These are phyloP conservation scores for Ochropleura leucogaster DNA, from an alignment of 2,888 invertebrate species.

Conservation along the genomic window DNA sequence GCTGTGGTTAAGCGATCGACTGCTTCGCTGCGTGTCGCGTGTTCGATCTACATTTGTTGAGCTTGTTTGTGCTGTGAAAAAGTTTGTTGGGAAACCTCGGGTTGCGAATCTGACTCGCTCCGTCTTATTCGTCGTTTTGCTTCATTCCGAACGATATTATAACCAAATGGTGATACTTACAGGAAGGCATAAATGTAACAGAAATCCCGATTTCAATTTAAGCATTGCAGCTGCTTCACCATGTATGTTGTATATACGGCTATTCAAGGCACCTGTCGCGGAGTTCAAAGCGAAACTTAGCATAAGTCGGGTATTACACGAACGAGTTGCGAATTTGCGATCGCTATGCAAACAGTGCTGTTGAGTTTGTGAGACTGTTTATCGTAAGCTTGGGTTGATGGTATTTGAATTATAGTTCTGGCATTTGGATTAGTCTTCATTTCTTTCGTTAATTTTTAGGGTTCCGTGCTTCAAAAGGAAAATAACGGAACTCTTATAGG, in stretches of 20 bases:
- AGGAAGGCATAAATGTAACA: constrained; percentile 10
- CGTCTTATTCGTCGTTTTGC: background rate
- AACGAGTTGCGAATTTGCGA: constrained; percentile 45
- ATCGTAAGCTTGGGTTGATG: background rate
- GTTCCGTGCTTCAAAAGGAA: too few species aligned
- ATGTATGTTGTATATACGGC: constrained; percentile 47
- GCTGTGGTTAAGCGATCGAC: too few species aligned
- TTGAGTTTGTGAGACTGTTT: constrained; percentile 22
- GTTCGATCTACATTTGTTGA: too few species aligned
- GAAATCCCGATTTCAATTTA: constrained; percentile 10
- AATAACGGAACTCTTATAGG: too few species aligned
- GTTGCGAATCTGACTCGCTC: too few species aligned
- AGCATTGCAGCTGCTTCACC: constrained; percentile 22
- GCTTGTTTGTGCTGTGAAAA: too few species aligned
- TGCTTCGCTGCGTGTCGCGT: too few species aligned
- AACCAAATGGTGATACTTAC: background rate
- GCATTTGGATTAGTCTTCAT: background rate
- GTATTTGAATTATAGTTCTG: constrained; percentile 12
- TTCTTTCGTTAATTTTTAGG: too few species aligned
- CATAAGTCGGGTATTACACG: constrained; percentile 56
- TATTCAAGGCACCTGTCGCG: constrained; percentile 64
- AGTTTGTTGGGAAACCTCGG: too few species aligned
- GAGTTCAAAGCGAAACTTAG: constrained; percentile 61
- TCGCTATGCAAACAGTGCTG: constrained; percentile 44
- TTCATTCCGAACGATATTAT: background rate